Conservation (phyloP, 2,113 vertebrate species). For the Pycnonotus jocosus region DNA sequence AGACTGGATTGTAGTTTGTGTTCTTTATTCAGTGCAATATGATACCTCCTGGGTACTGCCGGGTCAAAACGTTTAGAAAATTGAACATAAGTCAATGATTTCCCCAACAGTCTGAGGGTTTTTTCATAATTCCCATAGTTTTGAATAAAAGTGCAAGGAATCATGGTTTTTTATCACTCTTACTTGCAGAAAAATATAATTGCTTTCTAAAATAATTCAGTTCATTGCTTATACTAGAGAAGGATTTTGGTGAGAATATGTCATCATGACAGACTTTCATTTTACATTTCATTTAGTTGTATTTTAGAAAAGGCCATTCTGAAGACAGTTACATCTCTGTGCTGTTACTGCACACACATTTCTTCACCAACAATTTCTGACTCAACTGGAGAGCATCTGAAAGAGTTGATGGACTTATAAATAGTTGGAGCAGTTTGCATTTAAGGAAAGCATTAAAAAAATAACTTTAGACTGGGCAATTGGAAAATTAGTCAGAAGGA, state of each 20-base stretch:
- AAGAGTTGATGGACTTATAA: background rate
- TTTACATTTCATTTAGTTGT: background rate
- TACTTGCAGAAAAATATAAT: background rate
- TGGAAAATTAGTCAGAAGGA: background rate
- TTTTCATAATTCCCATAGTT: background rate
- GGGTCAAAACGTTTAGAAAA: background rate
- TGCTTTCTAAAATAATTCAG: background rate
- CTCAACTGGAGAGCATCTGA: background rate
- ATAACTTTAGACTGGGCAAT: background rate
- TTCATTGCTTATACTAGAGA: background rate
- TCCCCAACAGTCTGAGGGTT: background rate
- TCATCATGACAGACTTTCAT: background rate
- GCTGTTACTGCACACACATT: background rate
- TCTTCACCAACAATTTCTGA: background rate
- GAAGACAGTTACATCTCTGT: background rate
- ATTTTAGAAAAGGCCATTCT: background rate
- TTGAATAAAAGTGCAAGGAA: background rate
- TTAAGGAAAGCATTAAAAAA: background rate
- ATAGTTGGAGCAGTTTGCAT: background rate
- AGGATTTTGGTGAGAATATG: background rate
- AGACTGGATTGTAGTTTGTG: background rate
- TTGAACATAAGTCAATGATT: background rate
- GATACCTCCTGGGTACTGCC: background rate
- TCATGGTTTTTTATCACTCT: background rate
- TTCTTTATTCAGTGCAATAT: background rate